A percentile compares a stretch with the other conserved stretches of the same genome.
Evolutionary conservation across 2,113 vertebrate species (phyloP).

Genomic region (Pithys albifrons): DNA sequence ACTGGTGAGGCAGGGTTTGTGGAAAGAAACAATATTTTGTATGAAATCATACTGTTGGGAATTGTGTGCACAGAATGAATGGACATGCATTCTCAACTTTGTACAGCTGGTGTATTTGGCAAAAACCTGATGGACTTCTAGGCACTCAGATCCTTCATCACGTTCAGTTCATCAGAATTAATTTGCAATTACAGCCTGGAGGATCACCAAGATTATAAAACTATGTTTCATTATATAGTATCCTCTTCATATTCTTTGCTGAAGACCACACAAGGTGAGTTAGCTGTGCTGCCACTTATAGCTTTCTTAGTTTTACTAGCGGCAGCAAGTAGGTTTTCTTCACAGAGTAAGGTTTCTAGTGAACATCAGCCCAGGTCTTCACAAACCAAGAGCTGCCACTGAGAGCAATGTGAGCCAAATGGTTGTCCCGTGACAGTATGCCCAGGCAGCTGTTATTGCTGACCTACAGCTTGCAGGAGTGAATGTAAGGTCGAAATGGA

Average conservation of each 20-base stretch:
- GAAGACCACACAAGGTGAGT: neutral
- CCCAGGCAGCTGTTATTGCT: neutral
- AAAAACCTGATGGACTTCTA: slow-evolving; percentile 36
- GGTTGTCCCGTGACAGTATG: neutral
- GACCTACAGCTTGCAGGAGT: neutral
- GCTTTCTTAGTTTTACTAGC: neutral
- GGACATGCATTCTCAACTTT: neutral
- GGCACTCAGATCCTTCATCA: neutral
- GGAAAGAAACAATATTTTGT: neutral
- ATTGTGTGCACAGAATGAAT: neutral
- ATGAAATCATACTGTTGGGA: neutral
- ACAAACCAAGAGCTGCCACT: neutral
- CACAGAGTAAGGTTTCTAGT: neutral
- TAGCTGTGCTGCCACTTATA: neutral
- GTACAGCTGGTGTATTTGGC: slow-evolving; percentile 26
- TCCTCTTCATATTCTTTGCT: neutral
- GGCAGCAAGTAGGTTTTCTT: neutral
- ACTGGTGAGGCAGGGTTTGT: neutral
- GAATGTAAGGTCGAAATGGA: neutral
- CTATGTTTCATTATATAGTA: neutral
- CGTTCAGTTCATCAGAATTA: neutral
- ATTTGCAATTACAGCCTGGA: slow-evolving; percentile 19
- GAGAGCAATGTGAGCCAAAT: neutral
- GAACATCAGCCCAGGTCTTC: neutral
- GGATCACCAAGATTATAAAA: neutral